Conservation (phyloP, 2,797 vertebrate genomes). For the Benthosema pterotum region DNA sequence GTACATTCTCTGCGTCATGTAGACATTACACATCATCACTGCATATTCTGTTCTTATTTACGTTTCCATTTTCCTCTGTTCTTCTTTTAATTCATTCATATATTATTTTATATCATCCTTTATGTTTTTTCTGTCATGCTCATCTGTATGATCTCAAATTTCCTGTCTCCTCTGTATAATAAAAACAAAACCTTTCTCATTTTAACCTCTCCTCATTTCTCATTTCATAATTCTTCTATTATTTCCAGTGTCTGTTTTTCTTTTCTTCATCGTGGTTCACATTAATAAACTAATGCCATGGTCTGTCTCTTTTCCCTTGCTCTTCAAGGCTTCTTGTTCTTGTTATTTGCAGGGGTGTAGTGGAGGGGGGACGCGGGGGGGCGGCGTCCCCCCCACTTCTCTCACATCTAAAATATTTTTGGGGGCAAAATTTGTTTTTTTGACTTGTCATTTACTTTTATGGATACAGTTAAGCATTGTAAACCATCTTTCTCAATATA, state of each 20-base stretch:
- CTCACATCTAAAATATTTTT: too few species aligned
- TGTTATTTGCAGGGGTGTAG: too few species aligned
- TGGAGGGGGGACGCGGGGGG: too few species aligned
- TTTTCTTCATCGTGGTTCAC: neutral
- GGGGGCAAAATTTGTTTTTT: too few species aligned
- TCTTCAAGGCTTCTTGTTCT: neutral
- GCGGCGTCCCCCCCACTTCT: too few species aligned
- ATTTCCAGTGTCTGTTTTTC: neutral
- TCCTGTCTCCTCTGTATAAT: conserved; percentile 32
- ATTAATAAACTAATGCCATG: neutral
- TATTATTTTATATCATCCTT: neutral
- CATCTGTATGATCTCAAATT: neutral
- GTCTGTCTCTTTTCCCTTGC: conserved; percentile 3
- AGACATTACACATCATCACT: neutral
- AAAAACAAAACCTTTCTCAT: conserved; percentile 55
- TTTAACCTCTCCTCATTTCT: conserved; percentile 36
- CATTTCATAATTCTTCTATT: conserved; percentile 4
- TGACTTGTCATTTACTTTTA: too few species aligned
- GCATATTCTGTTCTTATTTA: conserved; percentile 5
- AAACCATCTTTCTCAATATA: too few species aligned
- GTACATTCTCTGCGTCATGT: neutral
- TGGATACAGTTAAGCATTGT: too few species aligned
- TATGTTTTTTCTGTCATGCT: conserved; percentile 5
- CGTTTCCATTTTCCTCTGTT: conserved; percentile 15
- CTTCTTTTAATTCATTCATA: neutral